Conservation (phyloP, 2,797 vertebrate species). For the Sebastes itinus region DNA sequence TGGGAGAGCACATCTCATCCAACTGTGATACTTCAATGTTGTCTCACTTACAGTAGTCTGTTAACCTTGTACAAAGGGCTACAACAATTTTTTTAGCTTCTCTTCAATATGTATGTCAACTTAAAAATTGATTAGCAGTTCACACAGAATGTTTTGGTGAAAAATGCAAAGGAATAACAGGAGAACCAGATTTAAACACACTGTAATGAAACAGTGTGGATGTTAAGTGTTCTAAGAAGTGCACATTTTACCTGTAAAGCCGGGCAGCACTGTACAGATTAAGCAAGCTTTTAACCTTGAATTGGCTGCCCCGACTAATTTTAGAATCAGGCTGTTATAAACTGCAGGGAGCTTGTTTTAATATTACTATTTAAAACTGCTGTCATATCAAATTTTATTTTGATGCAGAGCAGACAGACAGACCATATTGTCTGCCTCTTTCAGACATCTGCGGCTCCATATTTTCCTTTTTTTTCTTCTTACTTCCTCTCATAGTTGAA, state of each 20-base stretch:
- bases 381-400: background rate
- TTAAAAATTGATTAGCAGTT: background rate
- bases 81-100: background rate
- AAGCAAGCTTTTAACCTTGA: background rate
- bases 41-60: background rate
- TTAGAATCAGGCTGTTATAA: background rate
- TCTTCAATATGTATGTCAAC: background rate
- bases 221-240: background rate
- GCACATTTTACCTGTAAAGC: background rate
- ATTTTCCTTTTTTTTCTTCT: background rate
- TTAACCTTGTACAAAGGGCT: background rate
- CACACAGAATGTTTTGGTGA: background rate
- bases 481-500: background rate
- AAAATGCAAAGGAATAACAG: background rate
- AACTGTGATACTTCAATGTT: slow-evolving; percentile 6
- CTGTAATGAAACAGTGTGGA: background rate
- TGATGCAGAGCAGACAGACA: background rate
- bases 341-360: background rate
- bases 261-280: background rate
- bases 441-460: background rate
- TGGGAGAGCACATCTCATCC: background rate
- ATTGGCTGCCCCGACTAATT: background rate
- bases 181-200: background rate
- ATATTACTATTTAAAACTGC: background rate
- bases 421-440: background rate